A percentile compares a stretch with the other conserved stretches of the same genome.
These are phyloP conservation scores for Opisthograptis luteolata DNA, from an alignment of 2,888 invertebrate species.

Conservation along the genomic window DNA sequence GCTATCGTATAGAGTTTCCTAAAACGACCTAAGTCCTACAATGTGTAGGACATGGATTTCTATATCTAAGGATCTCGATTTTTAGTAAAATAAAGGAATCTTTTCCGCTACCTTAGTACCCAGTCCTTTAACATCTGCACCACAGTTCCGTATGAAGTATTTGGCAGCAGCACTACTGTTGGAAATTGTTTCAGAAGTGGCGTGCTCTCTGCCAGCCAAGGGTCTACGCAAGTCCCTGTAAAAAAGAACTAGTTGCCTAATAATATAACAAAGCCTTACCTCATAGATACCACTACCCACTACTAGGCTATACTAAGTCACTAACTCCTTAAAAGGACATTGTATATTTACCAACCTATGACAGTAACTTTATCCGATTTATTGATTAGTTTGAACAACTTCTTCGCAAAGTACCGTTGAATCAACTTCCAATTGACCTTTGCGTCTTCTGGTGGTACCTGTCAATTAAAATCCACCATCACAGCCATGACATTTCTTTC, in stretches of 20 bases:
- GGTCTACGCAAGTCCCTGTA: constrained; percentile 62
- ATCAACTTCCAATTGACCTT: constrained; percentile 45
- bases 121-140: constrained; percentile 57
- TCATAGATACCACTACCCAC: too few species aligned
- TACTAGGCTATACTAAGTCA: too few species aligned
- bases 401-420: constrained; percentile 47
- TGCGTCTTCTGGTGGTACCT: constrained; percentile 53
- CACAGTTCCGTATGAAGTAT: constrained; percentile 54
- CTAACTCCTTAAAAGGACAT: too few species aligned
- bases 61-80: too few species aligned
- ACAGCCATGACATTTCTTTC: too few species aligned
- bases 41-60: too few species aligned
- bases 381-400: constrained; percentile 53
- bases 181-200: constrained; percentile 58
- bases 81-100: too few species aligned
- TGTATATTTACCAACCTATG: constrained; percentile 51
- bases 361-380: constrained; percentile 61
- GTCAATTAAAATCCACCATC: background rate
- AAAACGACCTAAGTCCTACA: too few species aligned
- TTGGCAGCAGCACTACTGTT: constrained; percentile 54
- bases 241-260: too few species aligned
- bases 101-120: constrained; percentile 39
- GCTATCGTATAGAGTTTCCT: too few species aligned
- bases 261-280: too few species aligned
- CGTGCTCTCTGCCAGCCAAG: constrained; percentile 57